Evolutionary conservation across 2,888 invertebrate species (phyloP), one percentile per base, ranked within the genome.

Genomic region (Geophilus truncorum): DNA sequence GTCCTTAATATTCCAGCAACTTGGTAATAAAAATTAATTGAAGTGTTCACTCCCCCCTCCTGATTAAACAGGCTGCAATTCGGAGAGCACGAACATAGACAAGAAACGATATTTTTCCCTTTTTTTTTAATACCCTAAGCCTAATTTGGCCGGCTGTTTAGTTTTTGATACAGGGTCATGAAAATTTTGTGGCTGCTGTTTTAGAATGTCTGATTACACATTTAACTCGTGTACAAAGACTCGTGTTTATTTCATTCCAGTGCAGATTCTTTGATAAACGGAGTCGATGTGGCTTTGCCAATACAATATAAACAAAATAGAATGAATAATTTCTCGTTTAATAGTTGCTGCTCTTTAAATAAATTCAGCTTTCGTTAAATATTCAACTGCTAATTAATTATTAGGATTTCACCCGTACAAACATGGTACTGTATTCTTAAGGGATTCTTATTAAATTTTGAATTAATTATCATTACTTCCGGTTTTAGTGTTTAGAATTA

Each of bases 1-100:
- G 57, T 62, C 57, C 57, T 62, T 62, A 62, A 62, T 62, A 62
- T 62, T 62, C 57, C 57, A n/a, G 57, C 57, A 62, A 62, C 57
- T 62, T 62, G 57, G 57, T 62, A 62, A 62, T 62, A 62, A 62
- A 62, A 62, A 62, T 62, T 62, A 62, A 62, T 62, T 62, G 57
- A 62, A 62, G 57, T 62, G 57, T 62, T 62, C 57, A 40, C 40
- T 40, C 57, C 57, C 57, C 57, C 57, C 57, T 62, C 57, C 57
- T 62, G 57, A 62, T 62, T 62, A 62, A 62, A 21, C 21, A 21
- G 57, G 57, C 57, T 23, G 57, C 40, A 62, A 62, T 62, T 23
- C 57, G 10, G 57, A 62, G 57, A 62, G 57, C 57, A 62, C 57
- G 57, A 62, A 62, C 57, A 62, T 21, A 18, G 57, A 62, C 57